A percentile compares a stretch with the other conserved stretches of the same genome.
phyloP scores from a whole-genome alignment of 2,113 vertebrate genomes.

The Tichodroma muraria region DNA sequence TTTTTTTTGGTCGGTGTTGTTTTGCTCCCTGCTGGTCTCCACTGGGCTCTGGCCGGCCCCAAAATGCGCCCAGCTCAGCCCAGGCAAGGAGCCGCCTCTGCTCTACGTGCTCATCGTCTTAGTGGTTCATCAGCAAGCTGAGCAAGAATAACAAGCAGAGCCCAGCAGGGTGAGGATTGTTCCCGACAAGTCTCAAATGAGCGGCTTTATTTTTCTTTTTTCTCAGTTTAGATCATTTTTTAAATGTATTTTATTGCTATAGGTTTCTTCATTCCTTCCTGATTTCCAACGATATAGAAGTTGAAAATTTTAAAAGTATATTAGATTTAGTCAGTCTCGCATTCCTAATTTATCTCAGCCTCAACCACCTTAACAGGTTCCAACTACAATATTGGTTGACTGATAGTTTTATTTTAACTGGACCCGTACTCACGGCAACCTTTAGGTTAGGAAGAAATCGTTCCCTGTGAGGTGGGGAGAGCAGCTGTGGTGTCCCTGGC shows the following conservation, averaged over 20 bases:
- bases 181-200: background rate
- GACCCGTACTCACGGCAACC: background rate
- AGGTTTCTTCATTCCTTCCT: background rate
- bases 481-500: background rate
- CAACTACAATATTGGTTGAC: background rate
- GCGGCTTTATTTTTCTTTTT: background rate
- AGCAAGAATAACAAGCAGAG: background rate
- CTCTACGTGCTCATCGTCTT: fast-evolving
- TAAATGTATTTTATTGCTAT: background rate
- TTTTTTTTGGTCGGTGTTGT: no score
- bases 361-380: background rate
- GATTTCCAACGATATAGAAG: background rate
- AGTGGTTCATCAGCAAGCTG: background rate
- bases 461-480: background rate
- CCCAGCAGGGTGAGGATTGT: background rate
- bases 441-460: background rate
- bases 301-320: background rate
- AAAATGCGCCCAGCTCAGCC: background rate
- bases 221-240: background rate
- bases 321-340: background rate
- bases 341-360: background rate
- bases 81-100: background rate
- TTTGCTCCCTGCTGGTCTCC: slow-evolving; percentile 6
- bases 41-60: background rate
- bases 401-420: background rate